Evolutionary conservation across 37 sponge, comb jelly and placozoan species (phyloP), one percentile per base, ranked within the genome.

Genomic region (Geodia barretti): DNA sequence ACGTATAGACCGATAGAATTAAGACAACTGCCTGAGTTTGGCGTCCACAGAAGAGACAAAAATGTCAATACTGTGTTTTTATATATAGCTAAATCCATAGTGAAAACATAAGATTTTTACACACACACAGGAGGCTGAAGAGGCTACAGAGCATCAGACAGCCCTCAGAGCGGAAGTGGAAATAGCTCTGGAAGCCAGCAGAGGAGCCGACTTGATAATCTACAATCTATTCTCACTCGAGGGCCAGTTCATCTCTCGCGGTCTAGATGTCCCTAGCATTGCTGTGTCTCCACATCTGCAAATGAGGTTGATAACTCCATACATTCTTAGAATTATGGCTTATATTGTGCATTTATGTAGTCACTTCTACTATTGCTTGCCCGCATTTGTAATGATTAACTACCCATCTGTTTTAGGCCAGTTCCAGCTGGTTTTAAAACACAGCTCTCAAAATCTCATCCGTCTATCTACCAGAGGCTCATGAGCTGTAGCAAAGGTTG

Each of bases 191-290:
- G n/a, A 41, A 34, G 64, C 83, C 24, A 64, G 60, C 32, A 24
- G 38, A 0, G 68, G 67, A 58, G 74, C 79, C 30, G 41, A 63
- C 42, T 62, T 83, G 28, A 78, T 88, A 0, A 84, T 88, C 42
- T 88, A 82, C 62, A 88, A 88, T 41, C 89, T 88, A 4, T 88
- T 88, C 32, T 70, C 89, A 19, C 40, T 70, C 17, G 89, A 88
- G 29, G 84, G 84, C 2, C 82, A 74, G 39, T 78, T 79, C 40
- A 81, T 88, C 37, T 83, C 89, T 21, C 43, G 73, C 19, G 37
- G 65, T 24, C 35, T 78, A 32, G 14, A 60, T 54, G 64, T 88
- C 4, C 79, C 89, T 21, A 83, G 84, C 58, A 33, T 88, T 19
- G 83, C 78, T 20, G 79, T 74, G 9, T 88, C 89, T 23, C 77